phyloP scores from a whole-genome alignment of 2,113 vertebrate genomes.

The Gambusia affinis region DNA sequence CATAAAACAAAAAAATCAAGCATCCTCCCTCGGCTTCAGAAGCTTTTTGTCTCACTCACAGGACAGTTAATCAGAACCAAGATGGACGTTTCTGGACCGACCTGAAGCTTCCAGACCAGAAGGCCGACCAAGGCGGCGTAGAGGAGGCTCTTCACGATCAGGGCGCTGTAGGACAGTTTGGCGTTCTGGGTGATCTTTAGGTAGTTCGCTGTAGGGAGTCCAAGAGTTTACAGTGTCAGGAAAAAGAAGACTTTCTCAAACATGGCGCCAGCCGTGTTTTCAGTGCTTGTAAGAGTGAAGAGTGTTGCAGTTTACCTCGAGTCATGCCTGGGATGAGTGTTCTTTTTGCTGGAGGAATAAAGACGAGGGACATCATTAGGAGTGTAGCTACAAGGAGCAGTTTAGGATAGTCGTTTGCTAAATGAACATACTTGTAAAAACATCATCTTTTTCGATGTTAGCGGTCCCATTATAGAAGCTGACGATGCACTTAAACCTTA shows the following conservation, averaged over 20 bases:
- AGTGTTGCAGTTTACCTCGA: slow-evolving; percentile 48
- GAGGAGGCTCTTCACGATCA: slow-evolving; percentile 65
- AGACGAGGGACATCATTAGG: neutral
- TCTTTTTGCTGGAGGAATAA: neutral
- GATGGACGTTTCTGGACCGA: slow-evolving; percentile 21
- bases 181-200: slow-evolving; percentile 5
- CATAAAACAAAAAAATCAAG: neutral
- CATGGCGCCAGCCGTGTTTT: neutral
- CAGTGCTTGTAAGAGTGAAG: too few relatives aligned
- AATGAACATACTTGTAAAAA: neutral
- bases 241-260: neutral
- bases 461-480: slow-evolving; percentile 31
- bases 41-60: neutral
- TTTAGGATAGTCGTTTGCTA: neutral
- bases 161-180: slow-evolving; percentile 53
- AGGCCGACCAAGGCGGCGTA: slow-evolving; percentile 59
- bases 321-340: rapidly evolving
- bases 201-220: slow-evolving; percentile 36
- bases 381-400: neutral
- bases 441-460: rapidly evolving
- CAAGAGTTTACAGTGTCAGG: too few relatives aligned
- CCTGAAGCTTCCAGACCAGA: slow-evolving; percentile 64
- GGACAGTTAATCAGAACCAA: neutral
- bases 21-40: neutral
- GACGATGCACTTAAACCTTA: slow-evolving; percentile 77